These are phyloP conservation scores for Paelopatides confundens DNA, from an alignment of 53 echinoderm and acorn worm genomes.

Conservation along the genomic window DNA sequence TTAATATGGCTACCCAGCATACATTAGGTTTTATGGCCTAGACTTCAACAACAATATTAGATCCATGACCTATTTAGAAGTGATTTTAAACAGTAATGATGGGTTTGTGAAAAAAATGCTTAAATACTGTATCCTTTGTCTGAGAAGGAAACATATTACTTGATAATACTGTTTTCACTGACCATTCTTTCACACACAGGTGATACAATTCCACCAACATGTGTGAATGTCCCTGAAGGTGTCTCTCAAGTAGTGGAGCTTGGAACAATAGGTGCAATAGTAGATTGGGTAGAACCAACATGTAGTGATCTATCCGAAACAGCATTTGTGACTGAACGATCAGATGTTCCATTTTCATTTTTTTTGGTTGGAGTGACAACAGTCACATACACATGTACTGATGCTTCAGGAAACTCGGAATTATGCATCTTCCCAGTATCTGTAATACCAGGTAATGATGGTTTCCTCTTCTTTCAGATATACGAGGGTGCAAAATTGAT, in stretches of 20 bases:
- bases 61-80: too few relatives aligned
- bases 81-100: too few relatives aligned
- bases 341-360: conserved; percentile 32
- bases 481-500: too few relatives aligned
- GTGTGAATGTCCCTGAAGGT: conserved; percentile 41
- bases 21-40: too few relatives aligned
- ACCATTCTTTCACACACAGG: conserved; percentile 14
- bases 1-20: too few relatives aligned
- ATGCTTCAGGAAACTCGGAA: conserved; percentile 51
- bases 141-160: too few relatives aligned
- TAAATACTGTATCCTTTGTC: too few relatives aligned
- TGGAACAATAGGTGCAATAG: background rate
- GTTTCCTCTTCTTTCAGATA: too few relatives aligned
- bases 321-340: conserved; percentile 27
- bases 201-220: conserved; percentile 43
- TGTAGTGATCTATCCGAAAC: conserved; percentile 53
- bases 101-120: too few relatives aligned
- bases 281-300: conserved; percentile 1
- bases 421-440: conserved; percentile 40
- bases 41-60: too few relatives aligned
- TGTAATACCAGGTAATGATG: conserved; percentile 9
- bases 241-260: conserved; percentile 27
- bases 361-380: conserved; percentile 67
- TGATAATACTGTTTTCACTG: too few relatives aligned
- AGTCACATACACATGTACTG: conserved; percentile 61